Base-by-base conservation (phyloP, 2,113 vertebrate genomes). In the Chauna torquata region DNA sequence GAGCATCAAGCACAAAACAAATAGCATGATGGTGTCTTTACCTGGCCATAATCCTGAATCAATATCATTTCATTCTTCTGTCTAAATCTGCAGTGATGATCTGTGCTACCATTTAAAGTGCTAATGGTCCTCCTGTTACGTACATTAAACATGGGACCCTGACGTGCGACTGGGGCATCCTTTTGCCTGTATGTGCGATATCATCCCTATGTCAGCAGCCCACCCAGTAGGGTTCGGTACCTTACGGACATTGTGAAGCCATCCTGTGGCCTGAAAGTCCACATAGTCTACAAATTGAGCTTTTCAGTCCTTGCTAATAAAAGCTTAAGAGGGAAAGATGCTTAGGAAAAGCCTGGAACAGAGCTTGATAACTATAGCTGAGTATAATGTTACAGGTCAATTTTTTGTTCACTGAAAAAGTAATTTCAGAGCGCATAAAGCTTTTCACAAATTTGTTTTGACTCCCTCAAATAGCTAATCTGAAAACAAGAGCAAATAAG, bases 1-100 rank as follows among this genome's bases (percentile, higher is more conserved):
- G 78, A 92, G 47, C 83, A 85, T 81, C 75, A 95, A 91, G 79
- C 89, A 90, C 77, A 95, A 95, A 96, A 42, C 89, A 95, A 96
- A 95, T 71, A 92, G 71, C 45, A 1, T 58, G 70, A 86, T 66
- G 62, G 23, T 16, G 23, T 55, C 87, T 96, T 96, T 91, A 91
- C 82, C 82, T 77, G 45, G 49, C 71, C 75, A 68, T 91, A 88
- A 95, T 95, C 96, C 94, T 49, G 66, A 91, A 96, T 96, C 84
- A 89, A 92, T 95, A 86, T 16, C 28, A 22, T 85, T 91, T 66
- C 49, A 42, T 77, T 82, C 91, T 89, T 76, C 68, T 80, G 61
- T 16, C 70, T 91, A 61, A 82, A 94, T 82, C 54, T 79, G 69
- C 16, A 3, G 38, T 40, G 81, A 52, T 57, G 40, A 70, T 82